Base-by-base conservation (phyloP, 2,797 vertebrate species). In the Neoniphon sammara region DNA sequence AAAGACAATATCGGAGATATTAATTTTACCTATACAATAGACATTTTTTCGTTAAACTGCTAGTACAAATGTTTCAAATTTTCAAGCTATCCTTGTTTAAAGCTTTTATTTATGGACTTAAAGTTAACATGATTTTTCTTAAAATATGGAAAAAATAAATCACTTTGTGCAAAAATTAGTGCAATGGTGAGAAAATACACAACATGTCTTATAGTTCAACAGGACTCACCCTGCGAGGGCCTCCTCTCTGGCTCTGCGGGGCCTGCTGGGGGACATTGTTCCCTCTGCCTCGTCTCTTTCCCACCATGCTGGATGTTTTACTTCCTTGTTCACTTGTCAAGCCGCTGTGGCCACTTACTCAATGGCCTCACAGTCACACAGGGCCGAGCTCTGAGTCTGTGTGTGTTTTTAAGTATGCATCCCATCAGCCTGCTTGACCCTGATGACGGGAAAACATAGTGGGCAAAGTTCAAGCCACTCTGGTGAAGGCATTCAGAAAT, bases 391-490 rank as follows among this genome's bases (percentile, higher is more conserved):
- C 21, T 53, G 7, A 74, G 56, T 42, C 10, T 60, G 56, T 46
- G 67, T 39, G 66, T 58, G 63, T 65, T 70, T 85, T 60, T 59
- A 85, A 72, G 75, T 77, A 27, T 70, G 47, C 61, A 62, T 75
- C 70, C 65, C 53, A 65, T 54, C 17, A 5, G 60, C 72, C 65
- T 36, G 68, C 54, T 81, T 86, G 88, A 89, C 88, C 87, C 90
- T 63, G 89, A 73, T 93, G 91, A 94, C 90, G 63, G 65, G 83
- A 78, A 52, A 80, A 25, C 14, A n/a, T 47, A 31, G 70, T 4
- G 94, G 78, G 73, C 93, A 94, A 94, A 94, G 94, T 93, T 92
- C 92, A 92, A 44, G 60, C 46, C 72, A 69, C 81, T 65, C 54
- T 52, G 58, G 39, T 39, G 21, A 71, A 78, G 4, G 7, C 14